Conservation (phyloP, 2,888 invertebrate genomes). For the Luffia ferchaultella region DNA sequence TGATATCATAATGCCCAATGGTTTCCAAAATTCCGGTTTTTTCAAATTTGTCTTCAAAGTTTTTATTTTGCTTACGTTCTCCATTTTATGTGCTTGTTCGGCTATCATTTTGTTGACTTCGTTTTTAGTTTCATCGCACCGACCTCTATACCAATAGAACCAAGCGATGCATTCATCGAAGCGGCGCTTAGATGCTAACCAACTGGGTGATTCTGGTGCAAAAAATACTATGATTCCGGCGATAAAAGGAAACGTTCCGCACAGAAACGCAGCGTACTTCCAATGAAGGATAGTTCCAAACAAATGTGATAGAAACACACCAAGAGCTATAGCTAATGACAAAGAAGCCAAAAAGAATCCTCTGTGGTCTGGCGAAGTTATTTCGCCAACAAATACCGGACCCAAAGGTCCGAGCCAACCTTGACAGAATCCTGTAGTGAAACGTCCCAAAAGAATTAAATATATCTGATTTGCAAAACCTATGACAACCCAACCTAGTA, state of each 20-base stretch:
- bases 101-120: slow-evolving; percentile 59
- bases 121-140: slow-evolving; percentile 40
- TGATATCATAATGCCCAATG: slow-evolving; percentile 66
- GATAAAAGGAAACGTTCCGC: slow-evolving; percentile 58
- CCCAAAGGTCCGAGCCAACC: slow-evolving; percentile 66
- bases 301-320: slow-evolving; percentile 71
- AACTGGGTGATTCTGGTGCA: slow-evolving; percentile 75
- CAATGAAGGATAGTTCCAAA: slow-evolving; percentile 71
- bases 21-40: slow-evolving; percentile 68
- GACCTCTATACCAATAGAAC: slow-evolving; percentile 70
- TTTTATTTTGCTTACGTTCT: slow-evolving; percentile 33
- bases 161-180: slow-evolving; percentile 65
- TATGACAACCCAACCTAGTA: slow-evolving; percentile 67
- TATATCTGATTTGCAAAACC: slow-evolving; percentile 53
- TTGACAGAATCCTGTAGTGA: slow-evolving; percentile 63
- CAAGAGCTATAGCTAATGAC: slow-evolving; percentile 69
- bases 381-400: slow-evolving; percentile 69
- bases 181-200: slow-evolving; percentile 69
- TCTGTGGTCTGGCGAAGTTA: slow-evolving; percentile 66
- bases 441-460: slow-evolving; percentile 60
- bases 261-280: slow-evolving; percentile 64
- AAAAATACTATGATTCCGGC: slow-evolving; percentile 61
- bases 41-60: slow-evolving; percentile 43
- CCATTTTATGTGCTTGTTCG: slow-evolving; percentile 38
- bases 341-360: slow-evolving; percentile 70